Evolutionary conservation across 2,888 invertebrate genomes (phyloP).

Genomic region (Listrodromus nycthemerus): DNA sequence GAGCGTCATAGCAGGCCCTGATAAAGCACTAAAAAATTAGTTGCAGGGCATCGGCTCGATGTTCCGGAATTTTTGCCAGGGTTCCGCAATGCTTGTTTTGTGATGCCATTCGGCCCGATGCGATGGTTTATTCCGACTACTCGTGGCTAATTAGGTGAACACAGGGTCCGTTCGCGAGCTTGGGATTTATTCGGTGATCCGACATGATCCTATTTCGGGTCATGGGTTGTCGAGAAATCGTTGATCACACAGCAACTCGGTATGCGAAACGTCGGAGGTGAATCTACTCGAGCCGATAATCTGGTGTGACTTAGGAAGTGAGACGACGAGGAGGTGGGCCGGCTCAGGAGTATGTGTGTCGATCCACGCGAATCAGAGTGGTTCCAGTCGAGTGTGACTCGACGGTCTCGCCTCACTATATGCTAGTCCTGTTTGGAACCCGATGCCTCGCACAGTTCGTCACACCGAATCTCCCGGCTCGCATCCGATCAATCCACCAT

Average conservation of each 20-base stretch:
- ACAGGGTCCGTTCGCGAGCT: not conserved
- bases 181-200: slow-evolving; percentile 28
- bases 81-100: not conserved
- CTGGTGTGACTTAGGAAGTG: slow-evolving; percentile 35
- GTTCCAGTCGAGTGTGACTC: slow-evolving; percentile 22
- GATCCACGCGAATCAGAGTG: slow-evolving; percentile 43
- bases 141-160: slow-evolving; percentile 49
- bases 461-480: slow-evolving; percentile 21
- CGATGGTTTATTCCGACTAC: slow-evolving; percentile 27
- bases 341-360: slow-evolving; percentile 14
- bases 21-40: not conserved
- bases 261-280: slow-evolving; percentile 46
- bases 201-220: slow-evolving; percentile 31
- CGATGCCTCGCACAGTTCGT: slow-evolving; percentile 22
- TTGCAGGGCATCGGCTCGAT: not conserved
- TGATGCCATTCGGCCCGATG: not conserved
- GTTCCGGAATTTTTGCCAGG: not conserved
- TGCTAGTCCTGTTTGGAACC: slow-evolving; percentile 11
- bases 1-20: not conserved
- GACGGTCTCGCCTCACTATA: slow-evolving; percentile 1
- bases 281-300: slow-evolving; percentile 46
- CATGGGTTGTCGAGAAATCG: slow-evolving; percentile 53
- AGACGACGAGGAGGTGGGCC: slow-evolving; percentile 17
- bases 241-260: slow-evolving; percentile 50
- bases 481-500: slow-evolving; percentile 1